Conservation (phyloP, 2,797 vertebrate genomes). For the Margarornis squamiger region DNA sequence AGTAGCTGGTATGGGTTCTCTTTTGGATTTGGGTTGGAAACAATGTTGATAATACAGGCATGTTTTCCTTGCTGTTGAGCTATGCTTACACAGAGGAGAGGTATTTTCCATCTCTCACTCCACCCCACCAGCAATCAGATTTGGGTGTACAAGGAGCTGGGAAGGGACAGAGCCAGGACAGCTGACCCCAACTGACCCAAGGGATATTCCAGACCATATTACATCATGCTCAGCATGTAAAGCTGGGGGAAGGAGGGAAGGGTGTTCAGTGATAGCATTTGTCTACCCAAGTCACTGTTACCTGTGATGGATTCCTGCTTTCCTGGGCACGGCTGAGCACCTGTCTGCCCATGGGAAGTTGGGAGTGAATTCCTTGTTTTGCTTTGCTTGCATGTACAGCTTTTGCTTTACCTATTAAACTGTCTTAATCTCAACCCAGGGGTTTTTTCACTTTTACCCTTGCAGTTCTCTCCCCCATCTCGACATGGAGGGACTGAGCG, state of each 20-base stretch:
- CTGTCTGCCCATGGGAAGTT: not conserved
- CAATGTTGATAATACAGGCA: not conserved
- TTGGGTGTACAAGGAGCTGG: not conserved
- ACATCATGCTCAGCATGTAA: not conserved
- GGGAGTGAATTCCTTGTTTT: not conserved
- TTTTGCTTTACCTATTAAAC: not conserved
- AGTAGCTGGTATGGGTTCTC: not conserved
- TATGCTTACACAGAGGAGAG: not conserved
- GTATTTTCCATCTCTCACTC: not conserved
- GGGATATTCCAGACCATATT: not conserved
- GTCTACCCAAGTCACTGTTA: not conserved
- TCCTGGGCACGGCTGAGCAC: not conserved
- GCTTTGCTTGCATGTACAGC: not conserved
- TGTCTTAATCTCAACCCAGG: not conserved
- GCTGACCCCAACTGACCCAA: not conserved
- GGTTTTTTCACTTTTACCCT: not conserved
- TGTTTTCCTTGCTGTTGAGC: not conserved
- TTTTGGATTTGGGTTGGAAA: not conserved
- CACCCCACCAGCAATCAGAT: not conserved
- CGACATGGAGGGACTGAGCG: fast-evolving
- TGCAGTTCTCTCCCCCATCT: not conserved
- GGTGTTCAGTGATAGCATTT: not conserved
- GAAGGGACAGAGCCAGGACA: not conserved
- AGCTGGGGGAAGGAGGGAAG: not conserved
- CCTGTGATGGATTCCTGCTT: not conserved